Percentiles rank a stretch among this genome's conserved stretches.
Conservation (phyloP, 2,797 vertebrate genomes). For the Neomorphus geoffroyi region DNA sequence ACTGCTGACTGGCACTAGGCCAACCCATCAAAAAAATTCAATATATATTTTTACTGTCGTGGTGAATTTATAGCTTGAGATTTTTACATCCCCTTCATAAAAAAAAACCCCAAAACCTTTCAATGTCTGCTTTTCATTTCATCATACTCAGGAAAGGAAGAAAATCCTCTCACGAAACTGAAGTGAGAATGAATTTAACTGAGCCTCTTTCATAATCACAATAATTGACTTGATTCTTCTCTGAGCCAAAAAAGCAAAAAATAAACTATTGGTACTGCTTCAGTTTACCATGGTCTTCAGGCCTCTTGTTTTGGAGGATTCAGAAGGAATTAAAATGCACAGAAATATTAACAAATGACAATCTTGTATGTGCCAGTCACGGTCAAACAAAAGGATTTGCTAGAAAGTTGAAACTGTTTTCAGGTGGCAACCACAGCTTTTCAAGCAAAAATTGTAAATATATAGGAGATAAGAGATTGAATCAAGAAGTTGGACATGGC, state of each 20-base stretch:
- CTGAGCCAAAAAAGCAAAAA: conserved; percentile 12
- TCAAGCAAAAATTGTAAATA: background rate
- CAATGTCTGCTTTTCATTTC: background rate
- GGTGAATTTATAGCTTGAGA: conserved; percentile 2
- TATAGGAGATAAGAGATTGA: background rate
- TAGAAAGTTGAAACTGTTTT: background rate
- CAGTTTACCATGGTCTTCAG: background rate
- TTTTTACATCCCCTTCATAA: background rate
- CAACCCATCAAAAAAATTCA: conserved; percentile 1
- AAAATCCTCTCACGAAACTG: background rate
- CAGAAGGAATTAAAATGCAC: background rate
- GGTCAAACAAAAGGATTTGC: conserved; percentile 1
- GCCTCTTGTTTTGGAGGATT: background rate
- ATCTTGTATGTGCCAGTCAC: background rate
- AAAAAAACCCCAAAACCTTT: background rate
- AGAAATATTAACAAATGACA: background rate
- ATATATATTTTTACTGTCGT: background rate
- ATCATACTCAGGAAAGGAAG: background rate
- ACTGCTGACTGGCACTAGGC: conserved; percentile 10
- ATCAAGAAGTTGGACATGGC: background rate
- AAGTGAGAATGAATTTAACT: conserved; percentile 10
- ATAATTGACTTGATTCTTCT: conserved; percentile 17
- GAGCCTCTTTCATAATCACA: conserved; percentile 1
- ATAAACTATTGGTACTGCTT: background rate
- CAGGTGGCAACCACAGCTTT: background rate